Conservation (phyloP, 2,888 invertebrate genomes). For the Trachelus stipa region DNA sequence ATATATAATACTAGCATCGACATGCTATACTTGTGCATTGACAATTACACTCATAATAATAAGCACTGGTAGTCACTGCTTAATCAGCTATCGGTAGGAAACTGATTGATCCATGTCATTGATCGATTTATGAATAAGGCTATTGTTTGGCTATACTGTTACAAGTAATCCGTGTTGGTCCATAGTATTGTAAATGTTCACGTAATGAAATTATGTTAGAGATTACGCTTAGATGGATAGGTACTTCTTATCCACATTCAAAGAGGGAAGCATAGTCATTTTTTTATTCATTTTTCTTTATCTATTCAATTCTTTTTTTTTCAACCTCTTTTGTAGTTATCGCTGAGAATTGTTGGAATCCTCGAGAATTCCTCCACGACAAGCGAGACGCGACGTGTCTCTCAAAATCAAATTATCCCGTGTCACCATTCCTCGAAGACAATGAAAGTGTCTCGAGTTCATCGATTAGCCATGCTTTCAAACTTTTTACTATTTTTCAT, state of each 20-base stretch:
- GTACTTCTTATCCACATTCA: background rate
- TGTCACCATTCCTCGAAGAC: background rate
- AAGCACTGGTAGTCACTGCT: background rate
- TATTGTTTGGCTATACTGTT: background rate
- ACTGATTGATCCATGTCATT: background rate
- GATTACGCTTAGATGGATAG: background rate
- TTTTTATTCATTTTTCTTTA: background rate
- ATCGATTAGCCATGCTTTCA: background rate
- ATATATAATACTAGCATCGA: background rate
- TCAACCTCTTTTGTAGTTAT: background rate
- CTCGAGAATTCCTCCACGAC: background rate
- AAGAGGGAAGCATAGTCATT: background rate
- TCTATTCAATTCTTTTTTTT: background rate
- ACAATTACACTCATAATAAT: background rate
- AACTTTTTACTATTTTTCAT: background rate
- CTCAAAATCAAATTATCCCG: background rate
- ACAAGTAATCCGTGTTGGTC: background rate
- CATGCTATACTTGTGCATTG: background rate
- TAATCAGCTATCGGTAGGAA: background rate
- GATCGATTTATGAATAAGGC: background rate
- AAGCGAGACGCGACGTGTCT: background rate
- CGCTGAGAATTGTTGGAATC: background rate
- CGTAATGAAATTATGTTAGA: background rate
- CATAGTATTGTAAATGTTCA: background rate
- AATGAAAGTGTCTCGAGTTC: background rate